These are phyloP conservation scores for Didymodactylos carnosus DNA, from an alignment of 2,888 invertebrate species.

Conservation along the genomic window DNA sequence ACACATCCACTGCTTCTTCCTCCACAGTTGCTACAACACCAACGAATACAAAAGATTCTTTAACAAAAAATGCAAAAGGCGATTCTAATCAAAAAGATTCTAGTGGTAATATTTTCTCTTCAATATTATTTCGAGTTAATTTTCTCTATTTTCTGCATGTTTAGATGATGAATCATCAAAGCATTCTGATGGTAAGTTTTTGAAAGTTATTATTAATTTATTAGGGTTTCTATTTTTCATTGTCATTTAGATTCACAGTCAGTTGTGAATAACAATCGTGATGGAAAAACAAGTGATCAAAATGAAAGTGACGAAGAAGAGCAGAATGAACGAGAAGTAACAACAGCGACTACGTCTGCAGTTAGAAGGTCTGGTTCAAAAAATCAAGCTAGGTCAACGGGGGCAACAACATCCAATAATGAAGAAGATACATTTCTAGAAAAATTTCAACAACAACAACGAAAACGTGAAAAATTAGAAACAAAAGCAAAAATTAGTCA, in stretches of 20 bases:
- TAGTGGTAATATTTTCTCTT: no score
- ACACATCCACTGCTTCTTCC: no score
- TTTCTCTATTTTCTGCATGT: neutral
- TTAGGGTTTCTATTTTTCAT: neutral
- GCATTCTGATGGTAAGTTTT: neutral
- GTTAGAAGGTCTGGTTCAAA: neutral
- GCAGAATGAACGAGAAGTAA: no score
- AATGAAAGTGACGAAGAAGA: conserved; percentile 47
- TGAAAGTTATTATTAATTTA: neutral
- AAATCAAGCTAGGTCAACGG: neutral
- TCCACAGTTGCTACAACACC: no score
- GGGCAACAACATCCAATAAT: neutral
- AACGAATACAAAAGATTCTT: no score
- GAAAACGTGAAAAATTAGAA: conserved; percentile 59
- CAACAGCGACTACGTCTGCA: no score
- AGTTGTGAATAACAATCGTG: neutral
- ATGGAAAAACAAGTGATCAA: neutral
- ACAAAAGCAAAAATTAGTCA: conserved; percentile 81
- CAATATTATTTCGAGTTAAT: no score
- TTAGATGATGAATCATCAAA: neutral
- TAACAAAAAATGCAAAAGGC: no score
- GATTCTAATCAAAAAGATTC: no score
- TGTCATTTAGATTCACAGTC: neutral
- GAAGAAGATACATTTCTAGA: conserved; percentile 27
- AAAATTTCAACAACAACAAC: conserved; percentile 62